Evolutionary conservation across 30 jellyfish, hydroid and myxozoan species (phyloP), one percentile per base, ranked within the genome.

Genomic region (Phacellophora camtschatica): DNA sequence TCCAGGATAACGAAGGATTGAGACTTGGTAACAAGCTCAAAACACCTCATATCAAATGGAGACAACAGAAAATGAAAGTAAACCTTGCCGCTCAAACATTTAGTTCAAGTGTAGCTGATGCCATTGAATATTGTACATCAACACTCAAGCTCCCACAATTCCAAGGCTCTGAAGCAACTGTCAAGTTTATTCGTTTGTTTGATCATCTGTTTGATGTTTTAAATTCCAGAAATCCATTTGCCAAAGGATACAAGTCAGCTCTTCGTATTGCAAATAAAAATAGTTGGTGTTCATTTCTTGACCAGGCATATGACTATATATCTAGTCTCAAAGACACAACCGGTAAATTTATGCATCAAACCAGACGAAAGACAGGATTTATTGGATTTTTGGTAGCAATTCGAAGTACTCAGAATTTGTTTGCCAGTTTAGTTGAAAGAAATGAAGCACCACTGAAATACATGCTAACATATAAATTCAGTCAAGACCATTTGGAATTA

Each of bases 401-500:
- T 1, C 50, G 69, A 34, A 50, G 81, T 32, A 67, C 34, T 15
- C 12, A 22, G 11, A 13, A 71, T 5, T 34, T 66, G 6, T 32
- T 81, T 10, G 69, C 29, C 28, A 59, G 39, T 5, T 15, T 82
- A 16, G 16, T 69, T 10, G 10, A 16, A 16, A 11, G 64, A 35
- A 42, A 71, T 18, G 37, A 27, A 18, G 34, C 36, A 15, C 94
- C 94, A 16, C 76, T 67, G 49, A 51, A 55, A 13, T 82, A 82
- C 57, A 24, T 82, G 59, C 51, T 82, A 34, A 82, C 94, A 46
- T 82, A 61, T 66, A 67, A 65, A 31, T 82, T 82, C 31, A 54
- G 82, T 16, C 94, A 82, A 58, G 94, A 82, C 31, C 94, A 67
- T 24, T 5, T 66, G 20, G 94, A 82, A 37, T 30, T 77, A 3